phyloP scores from a whole-genome alignment of 2,888 invertebrate genomes.

The Anthrax anthrax region DNA sequence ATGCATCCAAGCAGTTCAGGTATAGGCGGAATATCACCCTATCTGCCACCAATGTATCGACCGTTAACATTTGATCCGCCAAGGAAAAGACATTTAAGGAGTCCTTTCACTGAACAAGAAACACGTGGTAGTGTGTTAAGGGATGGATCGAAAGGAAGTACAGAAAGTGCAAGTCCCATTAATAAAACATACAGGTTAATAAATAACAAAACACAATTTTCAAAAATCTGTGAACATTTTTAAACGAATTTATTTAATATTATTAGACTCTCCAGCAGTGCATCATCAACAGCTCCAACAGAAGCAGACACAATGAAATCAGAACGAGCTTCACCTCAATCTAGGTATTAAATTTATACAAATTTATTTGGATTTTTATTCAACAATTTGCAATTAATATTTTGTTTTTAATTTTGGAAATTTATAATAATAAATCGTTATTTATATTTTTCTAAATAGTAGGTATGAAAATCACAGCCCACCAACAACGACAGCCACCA shows the following conservation, averaged over 20 bases:
- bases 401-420: too few relatives aligned
- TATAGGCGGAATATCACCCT: slow-evolving; percentile 29
- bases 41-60: slow-evolving; percentile 34
- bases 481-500: slow-evolving; percentile 31
- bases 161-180: slow-evolving; percentile 37
- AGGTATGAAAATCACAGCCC: slow-evolving; percentile 36
- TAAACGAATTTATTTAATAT: background rate
- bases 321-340: slow-evolving; percentile 33
- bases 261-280: slow-evolving; percentile 32
- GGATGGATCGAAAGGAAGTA: slow-evolving; percentile 38
- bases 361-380: too few relatives aligned
- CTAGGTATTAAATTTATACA: slow-evolving; percentile 24
- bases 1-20: slow-evolving; percentile 32
- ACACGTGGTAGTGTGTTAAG: slow-evolving; percentile 51
- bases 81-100: slow-evolving; percentile 43
- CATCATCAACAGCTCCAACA: slow-evolving; percentile 34
- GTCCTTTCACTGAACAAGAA: slow-evolving; percentile 35
- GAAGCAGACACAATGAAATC: slow-evolving; percentile 36
- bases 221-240: background rate
- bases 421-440: too few relatives aligned
- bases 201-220: background rate
- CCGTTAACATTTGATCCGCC: slow-evolving; percentile 34
- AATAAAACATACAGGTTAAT: slow-evolving; percentile 29
- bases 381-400: too few relatives aligned
- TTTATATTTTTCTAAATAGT: slow-evolving; percentile 17